Conservation (phyloP, 2,797 vertebrate genomes). For the Poecile montanus region DNA sequence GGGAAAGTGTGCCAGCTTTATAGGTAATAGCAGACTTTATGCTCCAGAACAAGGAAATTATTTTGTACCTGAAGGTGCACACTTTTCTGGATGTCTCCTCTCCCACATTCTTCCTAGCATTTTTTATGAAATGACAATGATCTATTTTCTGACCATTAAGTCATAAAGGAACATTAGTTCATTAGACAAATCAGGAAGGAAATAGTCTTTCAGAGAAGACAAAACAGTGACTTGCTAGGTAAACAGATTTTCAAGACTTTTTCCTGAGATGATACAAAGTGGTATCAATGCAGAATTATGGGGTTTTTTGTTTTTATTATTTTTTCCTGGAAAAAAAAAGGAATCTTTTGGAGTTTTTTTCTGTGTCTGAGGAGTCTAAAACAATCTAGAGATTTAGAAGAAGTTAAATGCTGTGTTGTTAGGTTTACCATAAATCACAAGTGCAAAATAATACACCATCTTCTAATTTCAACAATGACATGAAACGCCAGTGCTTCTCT, state of each 20-base stretch:
- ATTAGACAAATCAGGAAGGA: background rate
- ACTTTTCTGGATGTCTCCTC: background rate
- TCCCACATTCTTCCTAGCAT: background rate
- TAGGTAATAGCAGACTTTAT: background rate
- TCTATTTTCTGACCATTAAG: background rate
- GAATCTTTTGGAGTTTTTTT: background rate
- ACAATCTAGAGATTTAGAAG: background rate
- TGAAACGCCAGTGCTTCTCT: background rate
- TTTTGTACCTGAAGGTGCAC: background rate
- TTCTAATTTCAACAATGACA: background rate
- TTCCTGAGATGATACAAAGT: background rate
- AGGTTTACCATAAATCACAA: slow-evolving; percentile 5
- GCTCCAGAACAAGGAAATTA: background rate
- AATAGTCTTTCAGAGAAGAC: background rate
- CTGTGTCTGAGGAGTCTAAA: background rate
- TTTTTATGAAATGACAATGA: background rate
- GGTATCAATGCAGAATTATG: background rate
- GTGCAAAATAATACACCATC: background rate
- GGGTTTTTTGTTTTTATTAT: accelerated
- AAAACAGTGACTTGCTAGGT: background rate
- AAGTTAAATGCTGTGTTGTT: background rate
- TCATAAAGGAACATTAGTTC: background rate
- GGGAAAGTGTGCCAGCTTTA: background rate
- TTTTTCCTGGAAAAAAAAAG: background rate
- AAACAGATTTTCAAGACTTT: background rate